Conservation (phyloP, 2,113 vertebrate species). For the Forbesichthys papilliferus region DNA sequence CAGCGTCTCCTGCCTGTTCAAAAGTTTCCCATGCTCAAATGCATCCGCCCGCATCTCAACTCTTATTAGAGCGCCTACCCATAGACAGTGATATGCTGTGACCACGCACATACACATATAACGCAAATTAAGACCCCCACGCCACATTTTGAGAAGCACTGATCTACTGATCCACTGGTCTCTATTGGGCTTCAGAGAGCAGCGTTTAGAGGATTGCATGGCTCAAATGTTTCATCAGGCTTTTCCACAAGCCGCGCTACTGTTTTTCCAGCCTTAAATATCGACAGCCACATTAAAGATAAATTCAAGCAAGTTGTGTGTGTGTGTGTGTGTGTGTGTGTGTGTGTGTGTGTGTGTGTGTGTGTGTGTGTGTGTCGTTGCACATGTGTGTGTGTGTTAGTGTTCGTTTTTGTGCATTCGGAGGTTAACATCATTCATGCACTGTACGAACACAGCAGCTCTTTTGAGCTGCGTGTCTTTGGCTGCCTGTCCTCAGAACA, state of each 20-base stretch:
- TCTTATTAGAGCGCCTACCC: too few species aligned
- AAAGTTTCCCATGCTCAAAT: background rate
- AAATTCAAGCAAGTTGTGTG: background rate
- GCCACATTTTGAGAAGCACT: background rate
- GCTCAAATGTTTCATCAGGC: conserved; percentile 28
- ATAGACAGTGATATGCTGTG: too few species aligned
- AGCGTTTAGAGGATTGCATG: conserved; percentile 20
- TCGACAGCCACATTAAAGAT: background rate
- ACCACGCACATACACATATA: too few species aligned
- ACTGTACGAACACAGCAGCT: conserved; percentile 51
- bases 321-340: conserved; percentile 13
- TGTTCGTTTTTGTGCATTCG: conserved; percentile 43
- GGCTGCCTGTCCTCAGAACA: conserved; percentile 50
- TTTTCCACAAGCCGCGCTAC: conserved; percentile 8
- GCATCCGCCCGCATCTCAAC: background rate
- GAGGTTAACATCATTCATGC: conserved; percentile 43
- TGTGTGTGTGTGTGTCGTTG: conserved; percentile 5
- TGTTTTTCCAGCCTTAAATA: background rate
- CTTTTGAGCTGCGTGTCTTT: conserved; percentile 55
- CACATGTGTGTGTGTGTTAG: background rate
- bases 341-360: conserved; percentile 20
- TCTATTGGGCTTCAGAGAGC: background rate
- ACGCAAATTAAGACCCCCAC: too few species aligned
- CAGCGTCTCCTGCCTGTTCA: too few species aligned
- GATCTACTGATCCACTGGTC: background rate